These are phyloP conservation scores for Xerus inauris DNA, from an alignment of 2,113 vertebrate species.

Conservation along the genomic window DNA sequence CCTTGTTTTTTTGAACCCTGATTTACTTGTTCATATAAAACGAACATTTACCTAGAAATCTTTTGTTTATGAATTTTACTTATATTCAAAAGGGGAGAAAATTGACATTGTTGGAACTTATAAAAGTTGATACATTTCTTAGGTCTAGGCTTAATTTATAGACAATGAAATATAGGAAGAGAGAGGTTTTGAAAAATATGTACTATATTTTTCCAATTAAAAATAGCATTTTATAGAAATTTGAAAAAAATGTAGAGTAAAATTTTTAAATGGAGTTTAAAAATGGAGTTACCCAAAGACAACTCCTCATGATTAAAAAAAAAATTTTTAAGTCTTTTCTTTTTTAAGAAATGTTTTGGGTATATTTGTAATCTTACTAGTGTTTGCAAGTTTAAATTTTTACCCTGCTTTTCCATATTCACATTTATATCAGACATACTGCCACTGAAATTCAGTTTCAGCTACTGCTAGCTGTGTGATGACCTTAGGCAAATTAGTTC, in stretches of 20 bases:
- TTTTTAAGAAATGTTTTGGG: not conserved
- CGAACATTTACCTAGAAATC: not conserved
- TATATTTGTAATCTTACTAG: not conserved
- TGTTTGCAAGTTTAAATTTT: not conserved
- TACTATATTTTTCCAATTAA: not conserved
- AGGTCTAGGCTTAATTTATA: not conserved
- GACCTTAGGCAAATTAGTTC: not conserved
- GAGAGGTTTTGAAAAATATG: not conserved
- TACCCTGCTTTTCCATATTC: not conserved
- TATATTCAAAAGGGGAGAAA: not conserved
- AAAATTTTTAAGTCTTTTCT: not conserved
- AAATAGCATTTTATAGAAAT: not conserved
- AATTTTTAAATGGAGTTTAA: not conserved
- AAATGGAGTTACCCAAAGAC: not conserved
- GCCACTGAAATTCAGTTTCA: not conserved
- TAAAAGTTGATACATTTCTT: not conserved
- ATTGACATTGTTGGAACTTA: not conserved
- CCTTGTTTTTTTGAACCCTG: not conserved
- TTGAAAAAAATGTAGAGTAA: not conserved
- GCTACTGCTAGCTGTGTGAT: not conserved
- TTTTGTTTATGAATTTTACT: not conserved
- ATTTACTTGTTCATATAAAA: not conserved
- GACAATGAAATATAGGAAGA: not conserved
- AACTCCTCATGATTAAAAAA: not conserved
- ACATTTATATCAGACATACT: not conserved